A percentile compares a stretch with the other conserved stretches of the same genome.
These are phyloP conservation scores for Silurus meridionalis DNA, from an alignment of 2,113 vertebrate genomes.

Conservation along the genomic window DNA sequence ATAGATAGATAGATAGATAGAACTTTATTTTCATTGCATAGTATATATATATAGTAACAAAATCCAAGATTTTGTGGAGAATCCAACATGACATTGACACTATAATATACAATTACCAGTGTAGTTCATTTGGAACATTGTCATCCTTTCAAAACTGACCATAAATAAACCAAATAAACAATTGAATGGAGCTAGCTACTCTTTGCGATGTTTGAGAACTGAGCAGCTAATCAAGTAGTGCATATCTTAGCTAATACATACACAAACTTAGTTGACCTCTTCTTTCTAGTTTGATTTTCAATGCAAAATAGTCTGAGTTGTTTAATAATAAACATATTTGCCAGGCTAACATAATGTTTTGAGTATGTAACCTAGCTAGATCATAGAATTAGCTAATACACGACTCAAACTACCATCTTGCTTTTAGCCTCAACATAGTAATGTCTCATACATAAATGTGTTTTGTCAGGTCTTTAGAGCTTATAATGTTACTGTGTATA, in stretches of 20 bases:
- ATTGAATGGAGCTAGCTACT: background rate
- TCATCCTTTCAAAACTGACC: background rate
- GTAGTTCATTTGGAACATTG: background rate
- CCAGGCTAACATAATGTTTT: background rate
- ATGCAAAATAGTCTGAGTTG: background rate
- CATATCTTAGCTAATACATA: background rate
- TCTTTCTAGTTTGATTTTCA: background rate
- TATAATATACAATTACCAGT: background rate
- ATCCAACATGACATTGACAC: background rate
- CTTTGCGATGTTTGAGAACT: background rate
- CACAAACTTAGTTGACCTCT: background rate
- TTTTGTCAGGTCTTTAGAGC: too few species aligned
- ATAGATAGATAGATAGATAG: too few species aligned
- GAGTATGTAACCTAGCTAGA: background rate
- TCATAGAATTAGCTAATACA: background rate
- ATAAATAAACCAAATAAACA: background rate
- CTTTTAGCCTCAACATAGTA: background rate
- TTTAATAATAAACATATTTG: background rate
- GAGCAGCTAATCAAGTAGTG: background rate
- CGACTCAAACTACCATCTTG: background rate
- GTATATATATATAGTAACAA: too few species aligned
- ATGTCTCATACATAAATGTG: background rate
- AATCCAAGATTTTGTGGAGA: background rate
- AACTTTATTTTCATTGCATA: too few species aligned
- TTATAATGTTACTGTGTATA: background rate